Evolutionary conservation across 2,797 vertebrate species (phyloP), one percentile per base, ranked within the genome.

Genomic region (Eurystomus glaucurus): DNA sequence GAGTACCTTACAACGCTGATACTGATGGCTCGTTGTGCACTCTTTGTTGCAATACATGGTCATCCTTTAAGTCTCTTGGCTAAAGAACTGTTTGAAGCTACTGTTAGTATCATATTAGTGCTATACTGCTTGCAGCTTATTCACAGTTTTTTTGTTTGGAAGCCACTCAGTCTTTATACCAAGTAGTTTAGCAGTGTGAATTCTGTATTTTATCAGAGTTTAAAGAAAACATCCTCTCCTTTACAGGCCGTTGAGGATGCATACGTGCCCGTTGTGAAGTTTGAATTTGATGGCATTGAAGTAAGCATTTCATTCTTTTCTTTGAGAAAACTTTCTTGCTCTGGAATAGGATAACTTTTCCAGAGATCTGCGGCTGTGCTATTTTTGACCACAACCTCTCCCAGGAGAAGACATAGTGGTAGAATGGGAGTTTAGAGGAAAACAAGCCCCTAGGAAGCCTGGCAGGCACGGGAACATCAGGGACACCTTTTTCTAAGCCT

Each of bases 211-310:
- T 74, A 25, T 11, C 5, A 10, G 19, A 20, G 14, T 29, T 28
- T 6, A 33, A 31, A 31, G 33, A 45, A 83, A 78, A 39, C 4
- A 12, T n/a, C 14, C 6, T 96, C 22, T 97, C 61, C 54, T 96
- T 94, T 94, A 64, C 95, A 99, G 99, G 99, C 99, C 97, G 99
- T 99, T 31, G 99, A 99, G 97, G 99, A 99, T 97, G 99, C 99
- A 5, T 99, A 99, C 98, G 99, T 99, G 83, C 99, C 99, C 6
- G 99, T 99, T 97, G 99, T 99, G 94, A 99, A 99, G 97, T 99
- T 99, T 98, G 99, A 99, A 97, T 99, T 99, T 98, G 99, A 99
- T 93, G 99, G 99, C 85, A 99, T 99, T 96, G 99, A 99, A 99
- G 99, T 99, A 98, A 98, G 92, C 71, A 19, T 74, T 78, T 88